phyloP scores from a whole-genome alignment of 1,140 invertebrate species.

The Leptonema lineaticorne region DNA sequence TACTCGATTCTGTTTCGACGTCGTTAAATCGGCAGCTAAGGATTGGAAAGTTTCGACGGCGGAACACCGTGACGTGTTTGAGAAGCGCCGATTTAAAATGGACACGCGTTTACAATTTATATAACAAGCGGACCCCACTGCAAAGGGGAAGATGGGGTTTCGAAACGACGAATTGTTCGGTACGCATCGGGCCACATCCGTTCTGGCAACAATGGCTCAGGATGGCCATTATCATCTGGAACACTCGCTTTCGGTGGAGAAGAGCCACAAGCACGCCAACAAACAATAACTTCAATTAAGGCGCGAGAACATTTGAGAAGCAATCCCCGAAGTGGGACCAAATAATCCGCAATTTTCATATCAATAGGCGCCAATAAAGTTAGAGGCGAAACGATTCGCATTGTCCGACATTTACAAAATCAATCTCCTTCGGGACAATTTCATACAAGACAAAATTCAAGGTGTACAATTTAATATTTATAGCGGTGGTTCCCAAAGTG shows the following conservation, averaged over 20 bases:
- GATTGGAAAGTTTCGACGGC: too few relatives aligned
- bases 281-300: conserved; percentile 18
- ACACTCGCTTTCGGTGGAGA: neutral
- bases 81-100: neutral
- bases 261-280: neutral
- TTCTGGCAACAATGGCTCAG: conserved; percentile 2
- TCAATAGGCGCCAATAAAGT: neutral
- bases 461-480: too few relatives aligned
- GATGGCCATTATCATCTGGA: conserved; percentile 6
- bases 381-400: too few relatives aligned
- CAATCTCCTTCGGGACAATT: too few relatives aligned
- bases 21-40: too few relatives aligned
- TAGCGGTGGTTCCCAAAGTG: too few relatives aligned
- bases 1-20: too few relatives aligned
- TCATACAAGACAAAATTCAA: too few relatives aligned
- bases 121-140: neutral
- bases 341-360: neutral
- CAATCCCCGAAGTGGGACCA: neutral
- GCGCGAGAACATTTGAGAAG: conserved; percentile 7
- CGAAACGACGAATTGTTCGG: neutral
- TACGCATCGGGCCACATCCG: conserved; percentile 6
- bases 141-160: neutral
- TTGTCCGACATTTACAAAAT: too few relatives aligned
- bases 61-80: too few relatives aligned
- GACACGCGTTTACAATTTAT: conserved; percentile 1